phyloP scores from a whole-genome alignment of 2,113 vertebrate genomes.

The Clinocottus analis region DNA sequence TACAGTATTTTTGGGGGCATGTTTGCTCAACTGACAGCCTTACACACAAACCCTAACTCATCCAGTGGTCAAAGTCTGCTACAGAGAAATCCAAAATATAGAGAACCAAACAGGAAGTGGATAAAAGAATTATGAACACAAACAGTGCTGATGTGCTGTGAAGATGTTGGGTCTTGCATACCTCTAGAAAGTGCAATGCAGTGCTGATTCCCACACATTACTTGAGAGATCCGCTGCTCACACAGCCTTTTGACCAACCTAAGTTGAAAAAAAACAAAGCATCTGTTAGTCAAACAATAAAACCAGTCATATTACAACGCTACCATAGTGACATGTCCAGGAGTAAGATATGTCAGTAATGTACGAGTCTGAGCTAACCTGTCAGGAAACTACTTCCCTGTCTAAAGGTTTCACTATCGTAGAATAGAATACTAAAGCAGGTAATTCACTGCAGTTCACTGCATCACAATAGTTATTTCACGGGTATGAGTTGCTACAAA shows the following conservation, averaged over 20 bases:
- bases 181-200: slow-evolving; percentile 97
- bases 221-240: slow-evolving; percentile 93
- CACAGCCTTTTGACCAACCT: slow-evolving; percentile 95
- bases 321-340: neutral
- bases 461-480: neutral
- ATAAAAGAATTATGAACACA: neutral
- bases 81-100: neutral
- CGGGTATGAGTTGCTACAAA: neutral
- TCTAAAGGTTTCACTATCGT: neutral
- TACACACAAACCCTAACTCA: neutral
- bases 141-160: slow-evolving; percentile 1
- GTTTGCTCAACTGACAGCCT: neutral
- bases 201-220: slow-evolving; percentile 97
- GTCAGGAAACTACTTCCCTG: neutral
- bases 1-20: neutral
- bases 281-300: neutral
- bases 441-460: neutral
- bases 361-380: neutral
- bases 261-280: slow-evolving; percentile 33
- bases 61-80: neutral
- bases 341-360: neutral
- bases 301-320: neutral
- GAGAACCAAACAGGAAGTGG: neutral
- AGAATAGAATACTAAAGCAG: neutral
- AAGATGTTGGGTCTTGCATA: slow-evolving; percentile 67